phyloP scores from a whole-genome alignment of 2,797 vertebrate species.

The Acrossocheilus wenchowensis region DNA sequence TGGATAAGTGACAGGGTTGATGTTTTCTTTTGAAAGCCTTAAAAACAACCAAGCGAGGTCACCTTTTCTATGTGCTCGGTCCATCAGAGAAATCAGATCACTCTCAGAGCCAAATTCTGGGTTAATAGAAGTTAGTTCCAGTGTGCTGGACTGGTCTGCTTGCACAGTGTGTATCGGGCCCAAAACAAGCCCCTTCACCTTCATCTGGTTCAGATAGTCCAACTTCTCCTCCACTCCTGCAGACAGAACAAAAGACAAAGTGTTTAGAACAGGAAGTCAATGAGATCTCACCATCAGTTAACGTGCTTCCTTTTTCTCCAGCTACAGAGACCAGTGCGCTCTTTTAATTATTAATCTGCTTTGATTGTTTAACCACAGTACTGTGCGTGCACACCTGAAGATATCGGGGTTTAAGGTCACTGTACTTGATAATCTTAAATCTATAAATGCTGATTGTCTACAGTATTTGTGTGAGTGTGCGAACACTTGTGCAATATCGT shows the following conservation, averaged over 20 bases:
- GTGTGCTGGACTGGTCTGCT: conserved; percentile 48
- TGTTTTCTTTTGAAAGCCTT: background rate
- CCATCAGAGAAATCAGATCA: conserved; percentile 72
- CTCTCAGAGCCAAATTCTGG: conserved; percentile 59
- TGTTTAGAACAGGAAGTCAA: background rate
- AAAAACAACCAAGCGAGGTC: conserved; percentile 18
- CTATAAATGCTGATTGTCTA: background rate
- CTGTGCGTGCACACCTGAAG: conserved; percentile 17
- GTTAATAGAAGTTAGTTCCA: conserved; percentile 70
- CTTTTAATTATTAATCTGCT: conserved; percentile 35
- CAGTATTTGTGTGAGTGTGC: background rate
- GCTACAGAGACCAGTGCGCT: background rate
- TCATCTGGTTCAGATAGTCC: conserved; percentile 80
- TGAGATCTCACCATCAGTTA: background rate
- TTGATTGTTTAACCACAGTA: conserved; percentile 3
- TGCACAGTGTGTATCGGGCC: conserved; percentile 83
- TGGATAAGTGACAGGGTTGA: background rate
- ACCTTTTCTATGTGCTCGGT: conserved; percentile 87
- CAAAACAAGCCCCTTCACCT: conserved; percentile 86
- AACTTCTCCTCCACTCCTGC: conserved; percentile 78
- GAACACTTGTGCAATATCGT: background rate
- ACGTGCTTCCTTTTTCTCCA: background rate
- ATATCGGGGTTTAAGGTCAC: conserved; percentile 23
- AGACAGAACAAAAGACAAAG: background rate
- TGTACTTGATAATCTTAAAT: conserved; percentile 14